Base-by-base conservation (phyloP, 2,888 invertebrate genomes). In the Artemia sp. region DNA sequence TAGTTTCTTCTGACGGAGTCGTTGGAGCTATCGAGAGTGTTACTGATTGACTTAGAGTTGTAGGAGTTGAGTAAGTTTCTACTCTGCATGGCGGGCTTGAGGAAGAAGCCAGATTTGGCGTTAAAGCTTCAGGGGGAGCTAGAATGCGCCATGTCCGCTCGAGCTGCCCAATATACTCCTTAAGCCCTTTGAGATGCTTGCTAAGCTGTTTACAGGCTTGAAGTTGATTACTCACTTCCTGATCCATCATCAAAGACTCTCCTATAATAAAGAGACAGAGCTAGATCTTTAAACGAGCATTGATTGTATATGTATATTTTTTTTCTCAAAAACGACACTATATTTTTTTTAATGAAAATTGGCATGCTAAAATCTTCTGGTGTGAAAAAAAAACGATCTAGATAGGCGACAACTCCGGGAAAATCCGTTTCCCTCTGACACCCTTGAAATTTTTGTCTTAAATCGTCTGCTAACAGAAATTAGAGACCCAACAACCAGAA, bases 1-100 rank as follows among this genome's bases (percentile, higher is more conserved):
- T 58, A n/a, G 64, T 58, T 19, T 58, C 64, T 10, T 58, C 64
- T 10, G 64, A 58, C 64, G n/a, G 64, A 8, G 64, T n/a, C 9
- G 64, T 58, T 58, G 64, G 64, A 19, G 64, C 64, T 58, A 58
- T 58, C 14, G 64, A 58, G 24, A 58, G n/a, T 9, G 64, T 58
- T 24, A 58, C 64, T 19, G 64, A 58, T 24, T 58, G 64, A 24
- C 11, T 58, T 19, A 58, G 64, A 2, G 64, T 58, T 8, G 64
- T 19, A 9, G 64, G 64, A 24, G 64, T 58, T 58, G 64, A 58
- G 64, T 10, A 58, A 24, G 64, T 19, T n/a, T 19, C 64, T 58
- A 19, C 14, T 19, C 24, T n/a, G 14, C 24, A n/a, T 9, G 64
- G 2, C 14, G n/a, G 64, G 64, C 64, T 58, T 58, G 10, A 8